These are phyloP conservation scores for Drosophila murphyi DNA, from an alignment of 1,140 invertebrate genomes.

Conservation along the genomic window DNA sequence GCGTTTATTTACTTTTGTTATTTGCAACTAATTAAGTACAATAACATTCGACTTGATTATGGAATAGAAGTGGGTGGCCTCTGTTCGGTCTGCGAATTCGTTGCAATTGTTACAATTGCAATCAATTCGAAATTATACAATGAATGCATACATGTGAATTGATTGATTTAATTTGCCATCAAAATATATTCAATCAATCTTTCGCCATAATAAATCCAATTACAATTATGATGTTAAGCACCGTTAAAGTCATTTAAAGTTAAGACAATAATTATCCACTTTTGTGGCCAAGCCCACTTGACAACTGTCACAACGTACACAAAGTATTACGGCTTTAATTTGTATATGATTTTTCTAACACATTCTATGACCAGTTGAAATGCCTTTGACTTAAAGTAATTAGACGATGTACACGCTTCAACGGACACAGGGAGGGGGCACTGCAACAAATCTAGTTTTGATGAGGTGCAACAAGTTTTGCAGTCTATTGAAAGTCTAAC, in stretches of 20 bases:
- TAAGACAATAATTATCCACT: slow-evolving; percentile 64
- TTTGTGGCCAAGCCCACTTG: slow-evolving; percentile 52
- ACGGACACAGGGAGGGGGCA: slow-evolving; percentile 15
- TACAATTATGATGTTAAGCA: slow-evolving; percentile 65
- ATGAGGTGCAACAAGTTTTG: slow-evolving; percentile 24
- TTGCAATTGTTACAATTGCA: slow-evolving; percentile 18
- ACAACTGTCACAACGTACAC: slow-evolving; percentile 70
- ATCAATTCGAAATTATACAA: background rate
- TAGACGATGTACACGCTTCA: slow-evolving; percentile 31
- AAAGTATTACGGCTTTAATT: slow-evolving; percentile 21
- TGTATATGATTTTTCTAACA: slow-evolving; percentile 41
- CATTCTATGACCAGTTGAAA: slow-evolving; percentile 43
- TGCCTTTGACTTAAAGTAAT: slow-evolving; percentile 40
- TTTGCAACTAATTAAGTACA: slow-evolving; percentile 37
- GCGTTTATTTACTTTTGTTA: slow-evolving; percentile 9
- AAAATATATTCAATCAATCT: slow-evolving; percentile 37
- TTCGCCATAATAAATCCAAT: slow-evolving; percentile 63
- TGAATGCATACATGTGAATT: background rate
- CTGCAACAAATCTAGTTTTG: slow-evolving; percentile 8
- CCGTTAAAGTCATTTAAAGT: slow-evolving; percentile 59
- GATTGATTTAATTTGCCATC: slow-evolving; percentile 3
- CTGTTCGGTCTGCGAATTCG: slow-evolving; percentile 20
- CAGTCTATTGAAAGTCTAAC: slow-evolving; percentile 12
- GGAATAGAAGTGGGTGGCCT: slow-evolving; percentile 72
- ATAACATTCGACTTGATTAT: slow-evolving; percentile 39